Percentiles rank a stretch among this genome's conserved stretches.
These are phyloP conservation scores for Drosophila limbata DNA, from an alignment of 2,888 invertebrate genomes.

Conservation along the genomic window DNA sequence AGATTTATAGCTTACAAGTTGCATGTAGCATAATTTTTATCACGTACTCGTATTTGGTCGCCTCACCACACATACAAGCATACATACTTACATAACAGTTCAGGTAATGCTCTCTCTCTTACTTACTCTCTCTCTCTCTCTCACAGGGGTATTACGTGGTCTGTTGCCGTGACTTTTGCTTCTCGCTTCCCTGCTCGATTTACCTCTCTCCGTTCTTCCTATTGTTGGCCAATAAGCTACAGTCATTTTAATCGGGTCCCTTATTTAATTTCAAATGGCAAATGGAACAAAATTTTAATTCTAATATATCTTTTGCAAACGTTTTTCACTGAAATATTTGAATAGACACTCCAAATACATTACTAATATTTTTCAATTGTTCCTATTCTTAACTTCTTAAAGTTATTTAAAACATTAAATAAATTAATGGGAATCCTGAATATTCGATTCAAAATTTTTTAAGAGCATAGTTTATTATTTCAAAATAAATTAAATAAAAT, in stretches of 20 bases:
- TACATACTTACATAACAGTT: slow-evolving; percentile 1
- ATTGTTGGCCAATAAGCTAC: slow-evolving; percentile 22
- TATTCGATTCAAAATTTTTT: no score
- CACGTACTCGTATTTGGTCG: slow-evolving; percentile 67
- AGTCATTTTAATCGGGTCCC: slow-evolving; percentile 10
- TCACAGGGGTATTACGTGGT: slow-evolving; percentile 35
- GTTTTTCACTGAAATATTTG: no score
- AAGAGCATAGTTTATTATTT: no score
- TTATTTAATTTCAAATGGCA: slow-evolving; percentile 1
- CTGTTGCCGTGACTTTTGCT: slow-evolving; percentile 43
- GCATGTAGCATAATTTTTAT: slow-evolving; percentile 73
- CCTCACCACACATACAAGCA: slow-evolving; percentile 6
- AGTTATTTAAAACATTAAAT: no score
- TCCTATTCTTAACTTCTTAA: no score
- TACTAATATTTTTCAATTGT: no score
- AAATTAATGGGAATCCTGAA: no score
- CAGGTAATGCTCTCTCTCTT: slow-evolving; percentile 5
- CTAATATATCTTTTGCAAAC: no score
- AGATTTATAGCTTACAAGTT: slow-evolving; percentile 79
- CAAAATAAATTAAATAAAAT: no score
- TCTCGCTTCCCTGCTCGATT: background rate
- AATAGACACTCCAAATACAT: no score
- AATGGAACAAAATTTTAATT: background rate
- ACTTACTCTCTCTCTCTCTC: background rate
- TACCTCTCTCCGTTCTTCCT: background rate